Evolutionary conservation across 2,797 vertebrate genomes (phyloP), one percentile per base, ranked within the genome.

Genomic region (Enteromius trimaculatus): DNA sequence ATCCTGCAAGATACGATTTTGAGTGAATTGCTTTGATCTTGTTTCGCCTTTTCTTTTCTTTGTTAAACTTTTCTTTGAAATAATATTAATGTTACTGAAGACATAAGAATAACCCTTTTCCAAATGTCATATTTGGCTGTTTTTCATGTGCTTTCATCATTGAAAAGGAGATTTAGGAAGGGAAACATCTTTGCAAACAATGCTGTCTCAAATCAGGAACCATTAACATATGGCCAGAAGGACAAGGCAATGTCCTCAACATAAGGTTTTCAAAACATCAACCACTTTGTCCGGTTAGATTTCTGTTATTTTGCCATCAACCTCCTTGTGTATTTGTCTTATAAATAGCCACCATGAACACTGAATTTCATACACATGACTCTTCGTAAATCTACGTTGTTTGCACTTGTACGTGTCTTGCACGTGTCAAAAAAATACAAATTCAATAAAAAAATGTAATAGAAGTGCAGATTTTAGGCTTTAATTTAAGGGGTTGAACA

Each of bases 291-390:
- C 26, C 31, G 17, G 9, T 21, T n/a, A 74, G 14, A 71, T 14
- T 74, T 53, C 7, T 71, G 42, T 29, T 71, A 47, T 71, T 70
- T 71, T 71, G 42, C 23, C 69, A 47, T 53, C 49, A 55, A 16
- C 29, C 71, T 75, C 11, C 29, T 14, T 37, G 29, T 74, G 1
- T 55, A 55, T 55, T 75, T 74, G 10, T 34, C 49, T 19, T 21
- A 53, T 74, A 53, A 53, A 74, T 29, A 75, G 31, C 31, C 21
- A 75, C 11, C 6, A 37, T 37, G 6, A n/a, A 75, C 31, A 37
- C 31, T 37, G 19, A 55, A 55, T 75, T 55, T 16, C 3, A 74
- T 53, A n/a, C 9, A n/a, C 19, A 37, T 37, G 21, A 55, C 26
- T 49, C 11, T 2, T 23, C 10, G 2, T 42, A 42, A 69, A 37